Base-by-base conservation (phyloP, 2,888 invertebrate genomes). In the Mystacides longicornis region DNA sequence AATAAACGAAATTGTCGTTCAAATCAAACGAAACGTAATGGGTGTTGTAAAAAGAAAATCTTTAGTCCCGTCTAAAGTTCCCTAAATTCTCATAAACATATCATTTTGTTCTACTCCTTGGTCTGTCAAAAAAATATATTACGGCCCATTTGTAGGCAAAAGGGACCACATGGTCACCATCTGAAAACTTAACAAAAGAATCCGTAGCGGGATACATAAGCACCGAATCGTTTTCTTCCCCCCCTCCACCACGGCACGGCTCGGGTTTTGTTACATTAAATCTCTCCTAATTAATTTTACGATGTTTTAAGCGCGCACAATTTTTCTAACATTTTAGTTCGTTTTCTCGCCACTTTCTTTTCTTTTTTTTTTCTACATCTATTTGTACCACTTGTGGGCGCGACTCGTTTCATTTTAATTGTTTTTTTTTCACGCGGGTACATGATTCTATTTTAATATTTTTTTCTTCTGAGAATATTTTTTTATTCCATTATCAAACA, bases 61-160 rank as follows among this genome's bases (percentile, higher is more conserved):
- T n/a, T n/a, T n/a, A n/a, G n/a, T n/a, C n/a, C n/a, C n/a, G n/a
- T 27, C 27, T 37, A 14, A 37, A 37, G 14, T 3, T 14, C 14
- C 37, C 37, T n/a, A 37, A n/a, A 7, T 37, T 37, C 16, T 37
- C 37, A 7, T 7, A 4, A 37, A 16, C n/a, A n/a, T n/a, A 4
- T 14, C 37, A 37, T 37, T 37, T 37, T 37, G 37, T 37, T 7
- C 3, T 14, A 37, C 37, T 14, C 37, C 37, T 37, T 37, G 37
- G 37, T 37, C 37, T 37, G 37, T 37, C 37, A 37, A 37, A 37
- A 37, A 37, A 37, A 37, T 37, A 37, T 37, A 37, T 37, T 37
- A 37, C 37, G 7, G 37, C n/a, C 37, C 37, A 37, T 37, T 37
- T 37, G 37, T 37, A 37, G 37, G 37, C 37, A 4, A 3, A n/a